phyloP scores from a whole-genome alignment of 2,113 vertebrate genomes.

The Petroica traversi region DNA sequence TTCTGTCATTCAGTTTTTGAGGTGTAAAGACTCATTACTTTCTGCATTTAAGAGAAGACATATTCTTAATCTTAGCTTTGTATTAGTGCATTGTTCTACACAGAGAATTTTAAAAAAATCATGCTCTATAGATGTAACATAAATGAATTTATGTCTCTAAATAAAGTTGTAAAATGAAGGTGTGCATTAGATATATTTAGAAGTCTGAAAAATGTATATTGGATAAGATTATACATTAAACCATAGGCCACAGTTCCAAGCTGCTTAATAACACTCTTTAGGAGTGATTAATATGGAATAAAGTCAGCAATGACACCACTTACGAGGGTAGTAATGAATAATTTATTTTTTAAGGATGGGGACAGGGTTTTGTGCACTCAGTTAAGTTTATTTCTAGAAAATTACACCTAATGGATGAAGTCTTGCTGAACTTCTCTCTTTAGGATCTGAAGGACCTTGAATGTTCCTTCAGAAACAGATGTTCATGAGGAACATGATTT shows the following conservation, averaged over 20 bases:
- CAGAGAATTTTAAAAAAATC: not conserved
- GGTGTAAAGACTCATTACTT: not conserved
- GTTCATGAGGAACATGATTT: not conserved
- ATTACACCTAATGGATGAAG: not conserved
- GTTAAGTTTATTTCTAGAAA: not conserved
- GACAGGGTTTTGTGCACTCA: not conserved
- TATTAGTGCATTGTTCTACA: not conserved
- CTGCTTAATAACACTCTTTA: not conserved
- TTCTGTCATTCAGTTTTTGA: not conserved
- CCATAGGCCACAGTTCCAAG: not conserved
- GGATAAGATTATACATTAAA: not conserved
- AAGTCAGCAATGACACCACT: not conserved
- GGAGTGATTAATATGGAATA: not conserved
- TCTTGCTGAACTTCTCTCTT: not conserved
- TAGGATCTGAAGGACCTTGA: constrained; percentile 7
- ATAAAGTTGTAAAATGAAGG: not conserved
- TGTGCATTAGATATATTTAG: not conserved
- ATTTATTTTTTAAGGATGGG: not conserved
- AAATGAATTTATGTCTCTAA: not conserved
- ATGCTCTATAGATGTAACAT: not conserved
- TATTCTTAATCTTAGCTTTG: not conserved
- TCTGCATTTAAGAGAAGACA: not conserved
- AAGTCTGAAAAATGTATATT: not conserved
- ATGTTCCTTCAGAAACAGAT: not conserved
- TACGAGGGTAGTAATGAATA: not conserved